Base-by-base conservation (phyloP, 2,888 invertebrate genomes). In the Chelonus formosanus region DNA sequence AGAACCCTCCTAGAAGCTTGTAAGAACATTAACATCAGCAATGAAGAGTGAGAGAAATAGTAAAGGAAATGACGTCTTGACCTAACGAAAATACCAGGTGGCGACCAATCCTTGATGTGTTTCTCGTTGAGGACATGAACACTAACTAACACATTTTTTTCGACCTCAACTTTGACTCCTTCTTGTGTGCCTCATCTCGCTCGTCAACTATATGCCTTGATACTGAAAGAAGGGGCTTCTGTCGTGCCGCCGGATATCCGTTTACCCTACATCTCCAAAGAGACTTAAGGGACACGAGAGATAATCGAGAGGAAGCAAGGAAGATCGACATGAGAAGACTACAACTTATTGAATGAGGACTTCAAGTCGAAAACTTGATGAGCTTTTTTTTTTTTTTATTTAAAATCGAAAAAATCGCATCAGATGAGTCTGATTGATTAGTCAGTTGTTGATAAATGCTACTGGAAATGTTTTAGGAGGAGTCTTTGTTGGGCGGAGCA, bases 161-260 rank as follows among this genome's bases (percentile, higher is more conserved):
- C 34, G 10, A 60, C 43, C 47, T 48, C 40, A 5, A 40, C 40
- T 40, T 40, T 6, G 4, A 6, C 5, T 40, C 4, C 40, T 40
- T 40, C 40, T 40, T 40, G 4, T 40, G 40, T 6, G 40, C 40
- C 40, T 40, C 40, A 40, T 40, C 40, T 40, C 6, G n/a, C 8
- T 58, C 32, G 58, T 5, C 47, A n/a, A 47, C 20, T 20, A 20
- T 20, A 58, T 58, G 58, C 57, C 70, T 58, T 55, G 48, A 55
- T 43, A 48, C 48, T 53, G 40, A 40, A 40, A n/a, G 61, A 61
- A 56, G 48, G 57, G 31, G 20, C 48, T 50, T 64, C 60, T 63
- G 64, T 57, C 64, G 48, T 57, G 57, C 63, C 67, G 78, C 82
- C 82, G 82, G 82, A 82, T 82, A 82, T 82, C 82, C 82, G 82